Conservation (phyloP, 2,888 invertebrate species). For the Meiosimyza platycephala region DNA sequence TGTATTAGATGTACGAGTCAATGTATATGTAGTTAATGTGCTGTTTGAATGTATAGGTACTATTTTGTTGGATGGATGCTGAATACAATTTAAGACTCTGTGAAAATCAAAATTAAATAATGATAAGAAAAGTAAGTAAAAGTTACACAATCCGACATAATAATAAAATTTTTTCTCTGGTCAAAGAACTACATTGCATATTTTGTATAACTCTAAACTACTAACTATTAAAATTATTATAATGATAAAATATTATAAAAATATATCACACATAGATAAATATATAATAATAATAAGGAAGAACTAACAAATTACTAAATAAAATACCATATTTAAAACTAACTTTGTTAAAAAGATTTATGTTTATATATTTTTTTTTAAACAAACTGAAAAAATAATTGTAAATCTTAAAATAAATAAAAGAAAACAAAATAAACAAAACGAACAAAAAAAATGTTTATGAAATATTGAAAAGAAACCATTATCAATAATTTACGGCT, state of each 20-base stretch:
- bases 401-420: neutral
- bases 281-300: too few species aligned
- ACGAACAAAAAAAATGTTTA: neutral
- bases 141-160: too few species aligned
- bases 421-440: too few species aligned
- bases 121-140: neutral
- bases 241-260: too few species aligned
- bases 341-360: neutral
- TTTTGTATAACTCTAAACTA: too few species aligned
- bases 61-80: constrained; percentile 25
- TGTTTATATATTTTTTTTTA: neutral
- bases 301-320: too few species aligned
- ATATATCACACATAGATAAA: too few species aligned
- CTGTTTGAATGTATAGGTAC: neutral
- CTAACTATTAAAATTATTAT: too few species aligned
- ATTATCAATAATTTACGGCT: neutral
- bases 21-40: neutral
- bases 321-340: constrained; percentile 5
- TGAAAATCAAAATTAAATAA: neutral
- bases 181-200: too few species aligned
- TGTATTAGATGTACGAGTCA: neutral
- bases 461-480: neutral
- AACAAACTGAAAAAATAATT: constrained; percentile 4
- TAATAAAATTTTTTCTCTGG: too few species aligned
- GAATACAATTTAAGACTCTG: neutral